Evolutionary conservation across 2,113 vertebrate genomes (phyloP), one percentile per base, ranked within the genome.

Genomic region (Gavialis gangeticus): DNA sequence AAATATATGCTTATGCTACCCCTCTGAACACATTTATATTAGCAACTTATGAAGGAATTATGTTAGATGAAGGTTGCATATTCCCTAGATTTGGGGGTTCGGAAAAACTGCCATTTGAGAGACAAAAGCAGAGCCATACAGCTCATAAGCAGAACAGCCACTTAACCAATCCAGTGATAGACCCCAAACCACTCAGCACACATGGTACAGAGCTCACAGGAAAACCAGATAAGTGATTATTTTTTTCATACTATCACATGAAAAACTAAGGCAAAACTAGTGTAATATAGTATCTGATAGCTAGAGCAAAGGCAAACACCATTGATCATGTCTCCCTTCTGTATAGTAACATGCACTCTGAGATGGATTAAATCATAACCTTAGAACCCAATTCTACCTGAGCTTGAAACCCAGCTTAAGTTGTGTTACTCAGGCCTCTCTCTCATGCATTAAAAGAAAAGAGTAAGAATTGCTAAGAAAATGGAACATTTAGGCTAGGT

Each of bases 1-100:
- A 94, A 92, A 75, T 82, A 10, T 2, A 58, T 59, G 27, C 27
- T 88, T 9, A 28, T 37, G 46, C 25, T 24, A 55, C 64, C 21
- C 46, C 60, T 21, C n/a, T 64, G 54, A 78, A 86, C 75, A 58
- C 18, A 22, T 19, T 73, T 58, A 57, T 21, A 22, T 76, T 67
- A 86, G 56, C 22, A n/a, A 15, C 64, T 75, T 59, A 62, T 0
- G 78, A 66, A 84, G 82, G 17, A 77, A 75, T 63, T 58, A 4
- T 88, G 84, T 85, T 59, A 62, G 66, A 58, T 82, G 34, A 78
- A 62, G 73, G 89, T 75, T 92, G n/a, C 30, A 86, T 84, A 91
- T 84, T 92, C 28, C 66, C 63, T 66, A 88, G 80, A 78, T 55
- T 56, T 25, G 78, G 56, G 86, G 56, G n/a, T 83, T 56, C 89